Percentiles rank a stretch among this genome's conserved stretches.
Conservation (phyloP, 2,797 vertebrate species). For the Chiloscyllium punctatum region DNA sequence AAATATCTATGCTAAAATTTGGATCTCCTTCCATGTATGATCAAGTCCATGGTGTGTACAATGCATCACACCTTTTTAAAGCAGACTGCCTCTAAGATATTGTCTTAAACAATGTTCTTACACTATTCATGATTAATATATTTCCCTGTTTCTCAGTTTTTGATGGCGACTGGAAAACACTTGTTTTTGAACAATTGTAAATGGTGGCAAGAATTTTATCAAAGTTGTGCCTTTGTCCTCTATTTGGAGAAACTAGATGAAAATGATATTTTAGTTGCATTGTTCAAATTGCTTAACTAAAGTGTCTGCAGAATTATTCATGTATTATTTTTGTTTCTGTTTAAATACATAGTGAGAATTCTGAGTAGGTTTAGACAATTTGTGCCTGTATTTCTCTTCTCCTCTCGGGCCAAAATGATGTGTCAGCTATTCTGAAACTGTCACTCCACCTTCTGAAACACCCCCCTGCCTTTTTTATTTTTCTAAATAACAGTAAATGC, state of each 20-base stretch:
- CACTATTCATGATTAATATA: background rate
- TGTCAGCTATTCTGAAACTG: too few species aligned
- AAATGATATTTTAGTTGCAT: background rate
- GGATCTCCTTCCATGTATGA: background rate
- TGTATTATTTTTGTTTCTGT: too few species aligned
- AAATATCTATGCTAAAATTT: background rate
- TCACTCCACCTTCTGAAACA: too few species aligned
- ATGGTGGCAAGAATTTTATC: background rate
- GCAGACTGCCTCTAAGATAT: background rate
- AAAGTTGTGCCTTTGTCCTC: background rate
- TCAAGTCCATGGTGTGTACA: background rate
- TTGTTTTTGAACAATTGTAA: background rate
- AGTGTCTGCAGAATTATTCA: background rate
- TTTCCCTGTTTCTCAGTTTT: background rate
- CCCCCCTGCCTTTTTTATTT: too few species aligned
- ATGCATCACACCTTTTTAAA: background rate
- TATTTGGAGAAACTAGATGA: background rate
- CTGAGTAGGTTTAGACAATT: too few species aligned
- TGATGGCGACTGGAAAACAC: background rate
- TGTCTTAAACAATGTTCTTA: background rate
- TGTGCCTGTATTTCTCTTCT: too few species aligned
- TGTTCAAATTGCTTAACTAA: background rate
- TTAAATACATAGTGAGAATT: too few species aligned
- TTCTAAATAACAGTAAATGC: too few species aligned
- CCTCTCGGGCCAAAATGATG: too few species aligned